Base-by-base conservation (phyloP, 2,797 vertebrate genomes). In the Tadarida brasiliensis region DNA sequence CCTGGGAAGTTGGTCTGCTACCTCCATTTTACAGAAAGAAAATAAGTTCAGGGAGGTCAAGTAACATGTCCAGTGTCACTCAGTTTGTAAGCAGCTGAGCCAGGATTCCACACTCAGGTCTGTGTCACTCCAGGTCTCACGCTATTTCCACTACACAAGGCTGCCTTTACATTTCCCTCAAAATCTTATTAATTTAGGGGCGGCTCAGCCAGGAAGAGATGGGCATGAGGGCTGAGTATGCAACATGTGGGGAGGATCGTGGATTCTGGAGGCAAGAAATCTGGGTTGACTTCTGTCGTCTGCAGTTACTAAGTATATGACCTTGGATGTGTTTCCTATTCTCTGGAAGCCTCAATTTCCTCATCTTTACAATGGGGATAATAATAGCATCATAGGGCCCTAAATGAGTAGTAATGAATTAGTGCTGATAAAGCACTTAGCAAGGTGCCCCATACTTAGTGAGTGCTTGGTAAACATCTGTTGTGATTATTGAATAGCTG, bases 341-440 rank as follows among this genome's bases (percentile, higher is more conserved):
- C 59, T 92, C 14, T 39, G 30, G 22, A n/a, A 91, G 65, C 83
- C 85, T 94, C 73, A 77, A 54, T 88, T 83, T 94, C 57, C 57
- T 88, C 73, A n/a, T 89, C 68, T 47, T 35, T 30, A 70, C 89
- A 90, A 74, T 56, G 19, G 86, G 30, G 57, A 74, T 95, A 89
- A 96, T 90, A 59, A 86, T 14, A 95, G 61, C 65, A 67, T 39
- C 65, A 14, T 28, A 49, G 67, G 47, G 20, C 78, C 82, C 20
- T 44, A 71, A 7, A 9, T 24, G 20, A 77, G 15, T 51, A 65
- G 68, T 65, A 95, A 83, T 30, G 49, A 93, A 77, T 94, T 94
- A 74, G 33, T 57, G 44, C 86, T 91, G 83, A 91, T 83, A 94
- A 96, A 96, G 63, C 63, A 77, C 73, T 92, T 88, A 92, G 65